Conservation (phyloP, 2,113 vertebrate species). For the Potamarius usumacintae region DNA sequence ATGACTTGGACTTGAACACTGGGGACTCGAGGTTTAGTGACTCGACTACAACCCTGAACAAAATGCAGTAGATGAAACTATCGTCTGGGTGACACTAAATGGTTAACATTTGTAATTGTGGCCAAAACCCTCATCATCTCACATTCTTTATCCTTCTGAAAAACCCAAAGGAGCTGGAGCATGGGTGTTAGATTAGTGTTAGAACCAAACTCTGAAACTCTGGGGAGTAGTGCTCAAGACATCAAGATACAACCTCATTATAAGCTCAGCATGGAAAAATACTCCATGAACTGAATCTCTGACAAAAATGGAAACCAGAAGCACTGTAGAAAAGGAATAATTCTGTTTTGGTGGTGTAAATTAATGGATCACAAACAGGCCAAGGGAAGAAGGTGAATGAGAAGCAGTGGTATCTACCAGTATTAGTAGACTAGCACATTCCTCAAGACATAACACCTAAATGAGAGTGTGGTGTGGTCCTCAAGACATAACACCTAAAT, state of each 20-base stretch:
- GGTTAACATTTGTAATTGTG: background rate
- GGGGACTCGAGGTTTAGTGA: too few species aligned
- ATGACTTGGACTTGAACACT: too few species aligned
- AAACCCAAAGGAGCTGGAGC: background rate
- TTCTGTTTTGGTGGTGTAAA: slow-evolving; percentile 20
- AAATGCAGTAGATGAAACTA: background rate
- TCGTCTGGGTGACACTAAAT: background rate
- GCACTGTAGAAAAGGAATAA: background rate
- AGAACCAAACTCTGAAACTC: slow-evolving; percentile 7
- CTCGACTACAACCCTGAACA: too few species aligned
- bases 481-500: slow-evolving; percentile 42
- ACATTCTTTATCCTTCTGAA: background rate
- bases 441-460: slow-evolving; percentile 25
- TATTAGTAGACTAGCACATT: slow-evolving; percentile 50
- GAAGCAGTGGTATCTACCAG: slow-evolving; percentile 37
- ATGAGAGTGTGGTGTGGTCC: slow-evolving; percentile 48
- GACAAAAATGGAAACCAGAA: background rate
- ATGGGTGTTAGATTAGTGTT: slow-evolving; percentile 32
- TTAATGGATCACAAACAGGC: slow-evolving; percentile 32
- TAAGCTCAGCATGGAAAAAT: background rate
- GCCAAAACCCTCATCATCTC: background rate
- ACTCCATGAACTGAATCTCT: slow-evolving; percentile 1
- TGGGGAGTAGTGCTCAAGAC: background rate
- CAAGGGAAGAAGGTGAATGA: slow-evolving; percentile 46
- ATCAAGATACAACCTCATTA: background rate